phyloP scores from a whole-genome alignment of 2,113 vertebrate species.

The Lophura nycthemera region DNA sequence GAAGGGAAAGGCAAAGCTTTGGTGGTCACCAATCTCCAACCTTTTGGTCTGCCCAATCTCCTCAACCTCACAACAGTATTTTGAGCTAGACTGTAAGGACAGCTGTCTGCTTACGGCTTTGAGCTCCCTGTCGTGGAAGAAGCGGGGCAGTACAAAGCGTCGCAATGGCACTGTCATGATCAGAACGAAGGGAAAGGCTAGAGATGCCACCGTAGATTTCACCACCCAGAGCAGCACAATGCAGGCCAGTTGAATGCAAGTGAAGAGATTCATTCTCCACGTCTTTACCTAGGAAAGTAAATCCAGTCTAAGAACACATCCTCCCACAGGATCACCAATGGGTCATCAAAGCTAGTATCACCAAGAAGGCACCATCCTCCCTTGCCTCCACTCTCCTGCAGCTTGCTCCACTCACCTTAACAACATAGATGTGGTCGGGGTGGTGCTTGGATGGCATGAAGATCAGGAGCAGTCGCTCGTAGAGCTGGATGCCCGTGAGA shows the following conservation, averaged over 20 bases:
- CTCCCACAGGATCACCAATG: not conserved
- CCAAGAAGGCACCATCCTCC: not conserved
- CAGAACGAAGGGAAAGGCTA: constrained; percentile 97
- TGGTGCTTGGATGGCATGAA: constrained; percentile 97
- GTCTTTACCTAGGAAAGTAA: constrained; percentile 91
- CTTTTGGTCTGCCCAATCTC: not conserved
- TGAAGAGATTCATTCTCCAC: constrained; percentile 99
- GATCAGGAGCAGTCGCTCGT: constrained; percentile 94
- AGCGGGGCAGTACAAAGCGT: constrained; percentile 88
- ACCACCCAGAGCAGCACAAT: constrained; percentile 95
- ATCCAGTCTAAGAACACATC: not conserved
- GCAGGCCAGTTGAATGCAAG: constrained; percentile 92
- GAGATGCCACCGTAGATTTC: constrained; percentile 91
- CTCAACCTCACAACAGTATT: not conserved
- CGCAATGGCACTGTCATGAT: constrained; percentile 97
- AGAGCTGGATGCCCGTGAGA: constrained; percentile 95
- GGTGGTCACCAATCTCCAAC: not conserved
- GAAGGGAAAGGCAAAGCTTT: not conserved
- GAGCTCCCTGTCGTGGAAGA: constrained; percentile 95
- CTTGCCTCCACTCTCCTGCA: not conserved
- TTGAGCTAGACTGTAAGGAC: not conserved
- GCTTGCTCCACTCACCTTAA: constrained; percentile 83
- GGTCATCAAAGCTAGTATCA: not conserved
- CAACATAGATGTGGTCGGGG: constrained; percentile 94
- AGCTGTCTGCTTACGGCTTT: constrained; percentile 86